A percentile compares a stretch with the other conserved stretches of the same genome.
These are phyloP conservation scores for Ellobius talpinus DNA, from an alignment of 2,113 vertebrate species.

Conservation along the genomic window DNA sequence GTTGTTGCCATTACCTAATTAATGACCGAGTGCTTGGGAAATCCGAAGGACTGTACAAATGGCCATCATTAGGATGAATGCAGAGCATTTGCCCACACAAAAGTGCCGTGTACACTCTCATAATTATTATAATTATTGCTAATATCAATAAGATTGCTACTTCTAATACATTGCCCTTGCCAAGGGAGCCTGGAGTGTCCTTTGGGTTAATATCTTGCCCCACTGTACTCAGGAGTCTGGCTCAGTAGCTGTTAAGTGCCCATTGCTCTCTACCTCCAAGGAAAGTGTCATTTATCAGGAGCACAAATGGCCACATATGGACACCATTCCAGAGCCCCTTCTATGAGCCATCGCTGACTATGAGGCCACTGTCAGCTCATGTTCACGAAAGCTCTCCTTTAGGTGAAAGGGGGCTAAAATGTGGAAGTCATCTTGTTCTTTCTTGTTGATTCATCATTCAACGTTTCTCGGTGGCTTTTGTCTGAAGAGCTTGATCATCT, in stretches of 20 bases:
- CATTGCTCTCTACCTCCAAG: background rate
- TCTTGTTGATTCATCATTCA: conserved; percentile 68
- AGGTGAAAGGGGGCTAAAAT: conserved; percentile 61
- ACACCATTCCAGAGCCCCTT: background rate
- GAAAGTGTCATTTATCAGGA: conserved; percentile 27
- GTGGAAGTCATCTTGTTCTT: background rate
- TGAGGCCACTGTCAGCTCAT: conserved; percentile 47
- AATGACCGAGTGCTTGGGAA: conserved; percentile 75
- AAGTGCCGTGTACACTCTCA: conserved; percentile 68
- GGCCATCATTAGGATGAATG: conserved; percentile 79
- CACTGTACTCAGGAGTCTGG: background rate
- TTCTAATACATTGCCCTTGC: conserved; percentile 33
- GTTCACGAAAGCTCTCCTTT: conserved; percentile 61
- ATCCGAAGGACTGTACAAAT: conserved; percentile 70
- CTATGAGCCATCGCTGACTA: background rate
- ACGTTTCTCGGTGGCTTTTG: conserved; percentile 61
- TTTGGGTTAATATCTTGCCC: conserved; percentile 46
- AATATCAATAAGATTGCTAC: conserved; percentile 77
- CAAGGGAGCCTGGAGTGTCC: conserved; percentile 27
- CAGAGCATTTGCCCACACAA: conserved; percentile 60
- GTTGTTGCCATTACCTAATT: conserved; percentile 77
- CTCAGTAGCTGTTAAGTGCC: background rate
- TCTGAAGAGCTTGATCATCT: conserved; percentile 82
- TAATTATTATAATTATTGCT: conserved; percentile 81
- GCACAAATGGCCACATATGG: background rate